These are phyloP conservation scores for Forficula auricularia DNA, from an alignment of 1,140 invertebrate species.

Conservation along the genomic window DNA sequence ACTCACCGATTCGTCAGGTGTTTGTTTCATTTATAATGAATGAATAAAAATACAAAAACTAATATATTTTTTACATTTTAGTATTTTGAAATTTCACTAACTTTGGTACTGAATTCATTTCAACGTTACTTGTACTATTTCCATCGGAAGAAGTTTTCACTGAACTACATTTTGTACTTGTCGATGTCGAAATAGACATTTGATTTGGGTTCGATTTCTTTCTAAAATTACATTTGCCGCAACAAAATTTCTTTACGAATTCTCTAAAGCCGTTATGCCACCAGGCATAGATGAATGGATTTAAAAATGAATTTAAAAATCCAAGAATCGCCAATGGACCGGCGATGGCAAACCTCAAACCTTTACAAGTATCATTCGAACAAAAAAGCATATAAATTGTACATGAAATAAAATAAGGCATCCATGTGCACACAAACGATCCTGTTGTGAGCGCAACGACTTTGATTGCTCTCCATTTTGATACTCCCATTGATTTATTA, in stretches of 20 bases:
- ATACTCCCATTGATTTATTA: no score
- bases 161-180: background rate
- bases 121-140: no score
- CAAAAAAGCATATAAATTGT: slow-evolving; percentile 29
- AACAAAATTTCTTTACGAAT: slow-evolving; percentile 19
- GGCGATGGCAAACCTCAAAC: slow-evolving; percentile 26
- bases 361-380: slow-evolving; percentile 25
- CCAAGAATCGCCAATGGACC: slow-evolving; percentile 35
- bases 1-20: no score
- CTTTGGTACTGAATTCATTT: no score
- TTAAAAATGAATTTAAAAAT: slow-evolving; percentile 45
- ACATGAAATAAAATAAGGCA: slow-evolving; percentile 29
- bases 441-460: slow-evolving; percentile 36
- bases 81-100: no score
- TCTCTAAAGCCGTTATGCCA: slow-evolving; percentile 42
- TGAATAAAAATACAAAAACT: no score
- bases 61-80: no score
- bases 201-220: background rate
- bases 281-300: slow-evolving; percentile 53
- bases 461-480: slow-evolving; percentile 34
- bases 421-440: slow-evolving; percentile 31
- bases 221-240: background rate
- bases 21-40: no score
- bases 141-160: background rate
- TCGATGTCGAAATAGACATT: background rate